A percentile compares a stretch with the other conserved stretches of the same genome.
Conservation (phyloP, 1,140 invertebrate genomes). For the Pseudomyrmex cubaensis region DNA sequence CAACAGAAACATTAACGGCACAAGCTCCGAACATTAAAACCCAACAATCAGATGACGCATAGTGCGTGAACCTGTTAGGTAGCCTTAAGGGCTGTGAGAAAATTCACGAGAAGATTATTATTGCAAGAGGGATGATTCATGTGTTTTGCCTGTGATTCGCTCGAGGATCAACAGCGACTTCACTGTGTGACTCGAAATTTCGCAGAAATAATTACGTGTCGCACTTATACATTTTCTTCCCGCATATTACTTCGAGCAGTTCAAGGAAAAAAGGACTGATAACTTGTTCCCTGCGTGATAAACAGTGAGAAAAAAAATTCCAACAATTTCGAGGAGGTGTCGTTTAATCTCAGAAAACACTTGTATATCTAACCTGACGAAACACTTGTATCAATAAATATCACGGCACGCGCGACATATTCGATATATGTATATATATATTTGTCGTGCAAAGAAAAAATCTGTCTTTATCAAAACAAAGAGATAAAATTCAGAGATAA, state of each 20-base stretch:
- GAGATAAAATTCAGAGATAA: slow-evolving; percentile 21
- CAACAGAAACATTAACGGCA: background rate
- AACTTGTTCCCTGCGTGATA: background rate
- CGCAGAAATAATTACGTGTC: slow-evolving; percentile 21
- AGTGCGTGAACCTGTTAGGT: background rate
- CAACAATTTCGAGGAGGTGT: background rate
- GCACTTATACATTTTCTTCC: no score
- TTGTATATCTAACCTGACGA: background rate
- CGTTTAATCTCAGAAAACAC: no score
- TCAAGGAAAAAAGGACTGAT: background rate
- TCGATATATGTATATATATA: background rate
- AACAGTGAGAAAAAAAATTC: background rate
- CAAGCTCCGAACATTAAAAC: background rate
- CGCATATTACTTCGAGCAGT: background rate
- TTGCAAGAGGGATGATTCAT: slow-evolving; percentile 15
- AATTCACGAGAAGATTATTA: background rate
- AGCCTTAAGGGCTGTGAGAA: background rate
- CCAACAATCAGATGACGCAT: slow-evolving; percentile 6
- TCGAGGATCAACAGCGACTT: background rate
- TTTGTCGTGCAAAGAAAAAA: background rate
- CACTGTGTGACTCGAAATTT: slow-evolving; percentile 10
- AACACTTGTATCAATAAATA: background rate
- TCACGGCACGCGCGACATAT: no score
- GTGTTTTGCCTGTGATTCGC: slow-evolving; percentile 6
- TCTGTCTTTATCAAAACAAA: background rate